phyloP scores from a whole-genome alignment of 2,888 invertebrate genomes.

The Oconnorella tubifera region DNA sequence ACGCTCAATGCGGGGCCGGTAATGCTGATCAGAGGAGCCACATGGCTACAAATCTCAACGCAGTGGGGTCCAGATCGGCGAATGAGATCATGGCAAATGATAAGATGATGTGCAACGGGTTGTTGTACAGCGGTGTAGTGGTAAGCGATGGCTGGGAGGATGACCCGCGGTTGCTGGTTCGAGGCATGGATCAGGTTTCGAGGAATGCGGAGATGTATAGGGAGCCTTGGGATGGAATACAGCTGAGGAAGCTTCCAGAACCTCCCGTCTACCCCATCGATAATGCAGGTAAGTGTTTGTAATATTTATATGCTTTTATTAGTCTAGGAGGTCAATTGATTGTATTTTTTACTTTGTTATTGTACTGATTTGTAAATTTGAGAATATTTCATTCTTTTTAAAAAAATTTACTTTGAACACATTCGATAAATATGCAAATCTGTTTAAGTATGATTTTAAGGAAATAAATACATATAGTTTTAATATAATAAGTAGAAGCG shows the following conservation, averaged over 20 bases:
- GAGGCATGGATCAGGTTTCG: background rate
- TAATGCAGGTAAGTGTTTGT: constrained; percentile 10
- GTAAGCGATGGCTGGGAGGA: constrained; percentile 11
- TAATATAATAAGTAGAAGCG: too few species aligned
- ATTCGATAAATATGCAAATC: too few species aligned
- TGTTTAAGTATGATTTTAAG: too few species aligned
- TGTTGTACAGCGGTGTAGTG: constrained; percentile 7
- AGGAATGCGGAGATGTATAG: constrained; percentile 21
- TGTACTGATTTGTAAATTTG: too few species aligned
- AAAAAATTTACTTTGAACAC: too few species aligned
- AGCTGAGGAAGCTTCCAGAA: constrained; percentile 47
- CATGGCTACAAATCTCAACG: constrained; percentile 11
- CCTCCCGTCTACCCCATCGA: constrained; percentile 39
- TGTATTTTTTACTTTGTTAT: too few species aligned
- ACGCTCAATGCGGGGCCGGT: constrained; percentile 15
- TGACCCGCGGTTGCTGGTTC: background rate
- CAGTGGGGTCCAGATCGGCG: background rate
- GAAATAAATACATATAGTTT: too few species aligned
- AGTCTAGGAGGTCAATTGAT: too few species aligned
- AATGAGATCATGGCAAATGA: background rate
- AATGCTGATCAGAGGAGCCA: background rate
- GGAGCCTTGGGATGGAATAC: constrained; percentile 36
- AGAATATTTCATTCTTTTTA: too few species aligned
- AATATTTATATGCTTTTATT: too few species aligned
- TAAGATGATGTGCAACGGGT: constrained; percentile 1